Conservation (phyloP, 2,113 vertebrate species). For the Carassius auratus region DNA sequence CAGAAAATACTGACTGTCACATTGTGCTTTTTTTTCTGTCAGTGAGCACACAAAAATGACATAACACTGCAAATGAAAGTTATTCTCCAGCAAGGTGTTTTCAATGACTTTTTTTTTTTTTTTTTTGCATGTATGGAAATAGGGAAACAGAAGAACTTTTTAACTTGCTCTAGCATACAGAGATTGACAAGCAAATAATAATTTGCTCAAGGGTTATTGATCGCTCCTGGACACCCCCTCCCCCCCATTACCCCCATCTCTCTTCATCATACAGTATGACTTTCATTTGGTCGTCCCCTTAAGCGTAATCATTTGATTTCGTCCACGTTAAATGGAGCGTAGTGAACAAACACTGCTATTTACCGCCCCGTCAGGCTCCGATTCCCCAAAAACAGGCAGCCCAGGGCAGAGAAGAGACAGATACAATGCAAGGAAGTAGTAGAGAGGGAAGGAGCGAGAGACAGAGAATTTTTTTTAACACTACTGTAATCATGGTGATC, state of each 20-base stretch:
- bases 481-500: slow-evolving; percentile 46
- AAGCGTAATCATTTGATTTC: slow-evolving; percentile 21
- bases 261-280: slow-evolving; percentile 10
- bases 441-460: slow-evolving; percentile 23
- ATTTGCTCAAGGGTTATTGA: slow-evolving; percentile 41
- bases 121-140: neutral
- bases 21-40: slow-evolving; percentile 12
- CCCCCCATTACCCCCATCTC: slow-evolving; percentile 23
- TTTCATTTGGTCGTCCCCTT: slow-evolving; percentile 2
- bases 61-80: neutral
- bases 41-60: neutral
- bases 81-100: neutral
- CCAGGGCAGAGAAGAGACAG: neutral
- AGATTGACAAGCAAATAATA: slow-evolving; percentile 23
- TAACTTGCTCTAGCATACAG: neutral
- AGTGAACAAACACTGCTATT: slow-evolving; percentile 50
- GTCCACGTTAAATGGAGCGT: slow-evolving; percentile 51
- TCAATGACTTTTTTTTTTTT: neutral
- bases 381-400: slow-evolving; percentile 3
- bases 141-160: neutral
- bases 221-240: slow-evolving; percentile 2
- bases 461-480: slow-evolving; percentile 3
- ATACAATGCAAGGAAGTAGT: slow-evolving; percentile 17
- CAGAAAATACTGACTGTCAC: slow-evolving; percentile 5
- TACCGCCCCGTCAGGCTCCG: slow-evolving; percentile 27